These are phyloP conservation scores for Erythrocercus mccallii DNA, from an alignment of 2,113 vertebrate species.

Conservation along the genomic window DNA sequence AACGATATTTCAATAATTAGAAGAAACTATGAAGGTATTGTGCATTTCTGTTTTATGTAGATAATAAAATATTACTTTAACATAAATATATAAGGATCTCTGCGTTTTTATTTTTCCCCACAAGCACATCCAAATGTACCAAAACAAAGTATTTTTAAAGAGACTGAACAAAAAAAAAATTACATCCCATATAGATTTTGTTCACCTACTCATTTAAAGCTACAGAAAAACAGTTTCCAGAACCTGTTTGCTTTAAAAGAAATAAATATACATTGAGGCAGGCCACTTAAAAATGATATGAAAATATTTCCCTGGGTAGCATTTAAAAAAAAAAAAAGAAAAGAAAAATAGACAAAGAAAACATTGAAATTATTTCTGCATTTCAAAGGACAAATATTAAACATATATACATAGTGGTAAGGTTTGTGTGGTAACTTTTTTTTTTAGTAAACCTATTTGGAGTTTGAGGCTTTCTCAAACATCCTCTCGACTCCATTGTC, in stretches of 20 bases:
- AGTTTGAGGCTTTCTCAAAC: slow-evolving; percentile 65
- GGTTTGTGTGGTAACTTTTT: slow-evolving; percentile 81
- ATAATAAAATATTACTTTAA: slow-evolving; percentile 94
- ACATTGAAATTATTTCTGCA: slow-evolving; percentile 87
- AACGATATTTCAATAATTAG: slow-evolving; percentile 93
- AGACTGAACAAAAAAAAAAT: slow-evolving; percentile 79
- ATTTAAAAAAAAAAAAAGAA: slow-evolving; percentile 75
- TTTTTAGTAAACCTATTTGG: slow-evolving; percentile 69
- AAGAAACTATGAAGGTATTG: slow-evolving; percentile 91
- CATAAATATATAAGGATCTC: slow-evolving; percentile 93
- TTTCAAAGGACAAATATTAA: slow-evolving; percentile 90
- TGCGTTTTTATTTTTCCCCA: slow-evolving; percentile 89
- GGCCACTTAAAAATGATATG: slow-evolving; percentile 82
- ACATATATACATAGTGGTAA: slow-evolving; percentile 87
- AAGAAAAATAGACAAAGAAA: slow-evolving; percentile 85
- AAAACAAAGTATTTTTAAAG: slow-evolving; percentile 87
- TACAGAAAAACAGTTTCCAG: slow-evolving; percentile 88
- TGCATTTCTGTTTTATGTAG: slow-evolving; percentile 95
- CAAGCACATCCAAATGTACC: slow-evolving; percentile 91
- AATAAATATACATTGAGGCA: slow-evolving; percentile 89
- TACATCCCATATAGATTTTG: slow-evolving; percentile 90
- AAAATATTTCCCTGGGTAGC: slow-evolving; percentile 91
- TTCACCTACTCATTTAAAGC: slow-evolving; percentile 90
- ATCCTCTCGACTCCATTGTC: slow-evolving; percentile 62
- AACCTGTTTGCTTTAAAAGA: slow-evolving; percentile 84